These are phyloP conservation scores for Panurus biarmicus DNA, from an alignment of 2,113 vertebrate genomes.

Conservation along the genomic window DNA sequence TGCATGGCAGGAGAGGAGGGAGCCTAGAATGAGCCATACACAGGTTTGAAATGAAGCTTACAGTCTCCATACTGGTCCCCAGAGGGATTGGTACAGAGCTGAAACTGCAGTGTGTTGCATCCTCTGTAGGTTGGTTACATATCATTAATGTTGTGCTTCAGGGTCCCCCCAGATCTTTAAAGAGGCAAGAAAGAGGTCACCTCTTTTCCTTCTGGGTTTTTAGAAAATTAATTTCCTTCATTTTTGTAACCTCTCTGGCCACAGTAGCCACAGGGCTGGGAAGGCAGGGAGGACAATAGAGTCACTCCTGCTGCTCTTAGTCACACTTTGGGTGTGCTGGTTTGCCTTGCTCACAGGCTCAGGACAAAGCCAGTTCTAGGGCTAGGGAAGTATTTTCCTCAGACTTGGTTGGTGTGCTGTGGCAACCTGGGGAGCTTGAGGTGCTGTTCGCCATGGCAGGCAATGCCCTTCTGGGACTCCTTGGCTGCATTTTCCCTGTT, in stretches of 20 bases:
- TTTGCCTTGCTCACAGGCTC: not conserved
- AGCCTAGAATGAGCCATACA: not conserved
- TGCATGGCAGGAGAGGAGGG: not conserved
- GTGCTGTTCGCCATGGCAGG: not conserved
- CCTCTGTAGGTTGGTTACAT: not conserved
- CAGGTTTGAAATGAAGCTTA: not conserved
- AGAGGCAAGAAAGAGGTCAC: not conserved
- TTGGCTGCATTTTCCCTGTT: not conserved
- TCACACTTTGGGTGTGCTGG: not conserved
- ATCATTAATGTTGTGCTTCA: not conserved
- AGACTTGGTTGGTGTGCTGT: not conserved
- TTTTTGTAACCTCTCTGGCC: not conserved
- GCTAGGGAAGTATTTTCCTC: not conserved
- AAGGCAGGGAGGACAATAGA: not conserved
- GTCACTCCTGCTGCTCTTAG: not conserved
- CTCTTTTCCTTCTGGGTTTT: not conserved
- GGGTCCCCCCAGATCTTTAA: not conserved
- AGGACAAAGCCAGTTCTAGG: not conserved
- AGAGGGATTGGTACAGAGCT: not conserved
- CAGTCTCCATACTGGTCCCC: not conserved
- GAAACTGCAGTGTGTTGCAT: not conserved
- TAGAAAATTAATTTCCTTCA: not conserved
- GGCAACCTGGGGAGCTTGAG: not conserved
- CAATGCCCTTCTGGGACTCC: not conserved
- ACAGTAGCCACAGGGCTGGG: not conserved